Evolutionary conservation across 2,113 vertebrate species (phyloP), one percentile per base, ranked within the genome.

Genomic region (Petromus typicus): DNA sequence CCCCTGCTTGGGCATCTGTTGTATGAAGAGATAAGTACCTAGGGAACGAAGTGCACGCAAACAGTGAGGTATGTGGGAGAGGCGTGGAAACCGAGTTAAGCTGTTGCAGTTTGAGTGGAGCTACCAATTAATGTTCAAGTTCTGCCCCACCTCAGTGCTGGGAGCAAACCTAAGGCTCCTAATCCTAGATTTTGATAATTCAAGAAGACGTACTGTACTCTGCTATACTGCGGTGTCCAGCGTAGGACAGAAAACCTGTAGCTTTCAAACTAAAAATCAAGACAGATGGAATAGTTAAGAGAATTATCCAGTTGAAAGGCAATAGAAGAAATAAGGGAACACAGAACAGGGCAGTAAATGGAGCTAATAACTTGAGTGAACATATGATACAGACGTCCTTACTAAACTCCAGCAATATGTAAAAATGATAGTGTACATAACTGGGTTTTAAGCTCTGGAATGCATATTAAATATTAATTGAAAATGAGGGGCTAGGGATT

Each of bases 201-300:
- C 57, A 45, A 4, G 45, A 90, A 61, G n/a, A 27, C n/a, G 25
- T 81, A 56, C n/a, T 87, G 3, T 85, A 61, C 69, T 73, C 40
- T n/a, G 56, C 27, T 85, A 61, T 61, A 64, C 40, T n/a, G 56
- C 27, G n/a, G 37, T 89, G 79, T n/a, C 45, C 43, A 64, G 80
- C n/a, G 48, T 71, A 94, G 11, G n/a, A 25, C 37, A 64, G 80
- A 61, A 79, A 81, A 51, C 43, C 48, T 32, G 32, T 82, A 69
- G 69, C 30, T 91, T 91, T 78, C 51, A 96, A 57, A 25, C 30
- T 63, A 67, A 88, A 63, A 84, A 56, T 27, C n/a, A 45, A 51
- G 30, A 56, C 48, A 92, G 11, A 25, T 78, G 43, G 66, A n/a
- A 22, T 48, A 51, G 32, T 51, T 34, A 85, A 43, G 37, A 43